Conservation (phyloP, 1,140 invertebrate genomes). For the Papilio polyxenes region DNA sequence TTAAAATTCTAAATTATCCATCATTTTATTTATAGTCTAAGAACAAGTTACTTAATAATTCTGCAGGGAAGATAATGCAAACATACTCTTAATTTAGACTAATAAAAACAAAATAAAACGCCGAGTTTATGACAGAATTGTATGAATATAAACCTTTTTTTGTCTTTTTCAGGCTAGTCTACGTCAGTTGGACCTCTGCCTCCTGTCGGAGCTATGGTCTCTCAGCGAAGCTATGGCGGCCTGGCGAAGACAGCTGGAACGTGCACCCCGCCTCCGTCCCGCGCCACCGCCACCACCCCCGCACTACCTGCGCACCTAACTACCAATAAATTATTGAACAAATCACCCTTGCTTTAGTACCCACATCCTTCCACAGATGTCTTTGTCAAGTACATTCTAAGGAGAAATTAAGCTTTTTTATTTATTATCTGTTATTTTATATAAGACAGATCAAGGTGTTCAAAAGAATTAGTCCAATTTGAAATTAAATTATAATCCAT, state of each 20-base stretch:
- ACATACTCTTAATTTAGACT: neutral
- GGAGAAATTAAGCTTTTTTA: neutral
- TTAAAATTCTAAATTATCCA: neutral
- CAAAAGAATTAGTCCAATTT: neutral
- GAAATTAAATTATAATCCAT: neutral
- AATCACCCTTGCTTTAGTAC: constrained; percentile 18
- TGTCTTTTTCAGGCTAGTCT: constrained; percentile 86
- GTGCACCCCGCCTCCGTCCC: constrained; percentile 66
- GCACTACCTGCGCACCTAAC: constrained; percentile 70
- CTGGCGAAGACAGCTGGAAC: constrained; percentile 83
- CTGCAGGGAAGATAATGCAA: neutral
- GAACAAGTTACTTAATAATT: neutral
- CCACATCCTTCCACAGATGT: constrained; percentile 30
- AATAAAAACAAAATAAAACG: neutral
- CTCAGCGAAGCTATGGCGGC: constrained; percentile 94
- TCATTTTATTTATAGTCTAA: neutral
- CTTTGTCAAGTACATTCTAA: constrained; percentile 21
- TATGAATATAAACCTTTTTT: constrained; percentile 9
- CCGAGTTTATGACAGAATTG: neutral
- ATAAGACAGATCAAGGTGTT: neutral
- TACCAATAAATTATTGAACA: constrained; percentile 9
- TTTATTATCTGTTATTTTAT: neutral
- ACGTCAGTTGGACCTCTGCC: constrained; percentile 90
- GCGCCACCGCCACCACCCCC: constrained; percentile 74
- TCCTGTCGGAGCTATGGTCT: constrained; percentile 93